A percentile compares a stretch with the other conserved stretches of the same genome.
Evolutionary conservation across 1,140 invertebrate genomes (phyloP).

Genomic region (Megathymus violae): DNA sequence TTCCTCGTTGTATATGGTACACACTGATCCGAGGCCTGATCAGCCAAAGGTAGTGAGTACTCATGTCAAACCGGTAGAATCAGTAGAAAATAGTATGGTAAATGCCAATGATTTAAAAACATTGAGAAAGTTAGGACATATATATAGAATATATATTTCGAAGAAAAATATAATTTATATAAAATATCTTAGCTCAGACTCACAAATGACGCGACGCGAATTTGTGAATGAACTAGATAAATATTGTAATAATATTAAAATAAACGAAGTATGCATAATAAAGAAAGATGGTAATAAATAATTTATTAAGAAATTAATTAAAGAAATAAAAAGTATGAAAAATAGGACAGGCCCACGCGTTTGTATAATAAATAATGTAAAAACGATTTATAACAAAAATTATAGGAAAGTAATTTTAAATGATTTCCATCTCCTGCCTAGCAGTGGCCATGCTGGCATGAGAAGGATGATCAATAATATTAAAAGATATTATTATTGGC

Average conservation of each 20-base stretch:
- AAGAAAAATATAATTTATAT: too few species aligned
- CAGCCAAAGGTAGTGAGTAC: too few species aligned
- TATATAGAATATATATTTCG: too few species aligned
- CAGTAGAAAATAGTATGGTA: too few species aligned
- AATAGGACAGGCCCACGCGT: slow-evolving; percentile 32
- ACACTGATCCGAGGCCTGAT: too few species aligned
- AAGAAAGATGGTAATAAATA: slow-evolving; percentile 22
- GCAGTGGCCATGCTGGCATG: neutral
- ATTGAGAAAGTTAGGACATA: too few species aligned
- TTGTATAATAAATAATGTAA: neutral
- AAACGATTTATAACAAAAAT: neutral
- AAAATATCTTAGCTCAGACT: too few species aligned
- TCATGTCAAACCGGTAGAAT: too few species aligned
- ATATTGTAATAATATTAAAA: slow-evolving; percentile 25
- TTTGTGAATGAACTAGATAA: slow-evolving; percentile 33
- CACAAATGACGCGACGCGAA: slow-evolving; percentile 34
- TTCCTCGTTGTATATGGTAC: too few species aligned
- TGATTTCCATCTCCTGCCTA: neutral
- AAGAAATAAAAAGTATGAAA: slow-evolving; percentile 16
- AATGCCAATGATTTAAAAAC: too few species aligned
- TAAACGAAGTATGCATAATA: slow-evolving; percentile 23
- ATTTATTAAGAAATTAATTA: slow-evolving; percentile 35
- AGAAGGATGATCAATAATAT: neutral
- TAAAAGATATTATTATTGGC: neutral
- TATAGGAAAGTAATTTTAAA: neutral